These are phyloP conservation scores for Xyliphius kryptos DNA, from an alignment of 2,113 vertebrate species.

Conservation along the genomic window DNA sequence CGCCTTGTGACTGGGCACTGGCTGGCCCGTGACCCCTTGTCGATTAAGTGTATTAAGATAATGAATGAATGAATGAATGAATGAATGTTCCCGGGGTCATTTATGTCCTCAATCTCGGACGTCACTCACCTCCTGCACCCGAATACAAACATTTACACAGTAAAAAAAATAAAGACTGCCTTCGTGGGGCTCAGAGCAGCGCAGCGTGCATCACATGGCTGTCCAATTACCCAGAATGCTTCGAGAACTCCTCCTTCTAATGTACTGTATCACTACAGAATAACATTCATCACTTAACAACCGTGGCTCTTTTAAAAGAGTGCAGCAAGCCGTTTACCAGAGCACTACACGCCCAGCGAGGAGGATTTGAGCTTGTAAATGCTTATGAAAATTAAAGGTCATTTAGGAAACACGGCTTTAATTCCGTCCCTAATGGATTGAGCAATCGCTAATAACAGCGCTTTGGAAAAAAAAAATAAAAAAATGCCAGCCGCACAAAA, in stretches of 20 bases:
- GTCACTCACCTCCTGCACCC: too few species aligned
- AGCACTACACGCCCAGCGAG: background rate
- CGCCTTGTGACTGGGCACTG: too few species aligned
- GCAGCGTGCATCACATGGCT: slow-evolving; percentile 7
- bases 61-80: too few species aligned
- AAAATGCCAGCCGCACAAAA: background rate
- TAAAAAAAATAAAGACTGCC: too few species aligned
- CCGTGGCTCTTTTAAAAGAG: background rate
- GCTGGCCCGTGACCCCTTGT: too few species aligned
- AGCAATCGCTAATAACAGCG: too few species aligned
- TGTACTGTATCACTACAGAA: slow-evolving; percentile 1
- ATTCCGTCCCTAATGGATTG: background rate
- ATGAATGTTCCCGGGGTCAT: too few species aligned
- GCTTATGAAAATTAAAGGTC: slow-evolving; percentile 11
- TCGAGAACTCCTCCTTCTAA: slow-evolving; percentile 13
- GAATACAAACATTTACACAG: too few species aligned
- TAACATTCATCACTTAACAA: slow-evolving; percentile 10
- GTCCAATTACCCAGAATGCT: slow-evolving; percentile 7
- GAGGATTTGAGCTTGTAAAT: too few species aligned
- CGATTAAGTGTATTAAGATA: too few species aligned
- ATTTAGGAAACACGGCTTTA: slow-evolving; percentile 22
- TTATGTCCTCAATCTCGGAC: too few species aligned
- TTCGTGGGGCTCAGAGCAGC: background rate
- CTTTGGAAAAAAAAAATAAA: too few species aligned
- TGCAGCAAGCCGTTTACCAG: background rate